Evolutionary conservation across 2,888 invertebrate species (phyloP).

Genomic region (Bombyx huttoni): DNA sequence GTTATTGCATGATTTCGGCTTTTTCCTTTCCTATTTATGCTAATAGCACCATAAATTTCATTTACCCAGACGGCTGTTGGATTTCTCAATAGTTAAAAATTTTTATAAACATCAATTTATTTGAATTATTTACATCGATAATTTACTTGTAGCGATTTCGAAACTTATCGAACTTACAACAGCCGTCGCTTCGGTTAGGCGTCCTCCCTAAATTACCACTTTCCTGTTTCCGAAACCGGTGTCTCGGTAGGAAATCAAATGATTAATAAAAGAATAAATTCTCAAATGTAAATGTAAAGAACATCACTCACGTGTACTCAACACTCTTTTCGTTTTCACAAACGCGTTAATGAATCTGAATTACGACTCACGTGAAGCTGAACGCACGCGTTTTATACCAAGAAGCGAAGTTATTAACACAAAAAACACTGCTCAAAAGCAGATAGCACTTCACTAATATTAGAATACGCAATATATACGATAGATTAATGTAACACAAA

Average conservation of each 20-base stretch:
- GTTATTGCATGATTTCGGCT: constrained; percentile 4
- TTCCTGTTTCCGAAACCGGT: constrained; percentile 69
- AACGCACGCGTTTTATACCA: constrained; percentile 48
- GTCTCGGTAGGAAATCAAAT: constrained; percentile 58
- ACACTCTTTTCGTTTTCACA: constrained; percentile 45
- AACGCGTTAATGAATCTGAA: constrained; percentile 18
- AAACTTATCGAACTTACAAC: constrained; percentile 14
- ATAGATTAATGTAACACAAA: constrained; percentile 16
- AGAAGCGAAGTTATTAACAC: constrained; percentile 46
- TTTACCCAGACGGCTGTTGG: constrained; percentile 19
- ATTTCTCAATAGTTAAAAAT: constrained; percentile 7
- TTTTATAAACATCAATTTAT: constrained; percentile 5
- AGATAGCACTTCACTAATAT: constrained; percentile 45
- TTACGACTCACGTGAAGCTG: constrained; percentile 33
- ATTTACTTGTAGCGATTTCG: constrained; percentile 2
- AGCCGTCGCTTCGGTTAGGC: constrained; percentile 39
- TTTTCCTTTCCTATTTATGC: constrained; percentile 19
- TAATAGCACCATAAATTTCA: constrained; percentile 8
- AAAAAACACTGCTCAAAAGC: constrained; percentile 64
- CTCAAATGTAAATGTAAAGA: constrained; percentile 67
- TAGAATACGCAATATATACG: constrained; percentile 52
- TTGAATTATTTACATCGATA: constrained; percentile 5
- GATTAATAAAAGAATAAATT: constrained; percentile 51
- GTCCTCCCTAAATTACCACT: constrained; percentile 50
- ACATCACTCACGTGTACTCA: constrained; percentile 69